Conservation (phyloP, 1,140 invertebrate species). For the Stenopsyche tienmushanensis region DNA sequence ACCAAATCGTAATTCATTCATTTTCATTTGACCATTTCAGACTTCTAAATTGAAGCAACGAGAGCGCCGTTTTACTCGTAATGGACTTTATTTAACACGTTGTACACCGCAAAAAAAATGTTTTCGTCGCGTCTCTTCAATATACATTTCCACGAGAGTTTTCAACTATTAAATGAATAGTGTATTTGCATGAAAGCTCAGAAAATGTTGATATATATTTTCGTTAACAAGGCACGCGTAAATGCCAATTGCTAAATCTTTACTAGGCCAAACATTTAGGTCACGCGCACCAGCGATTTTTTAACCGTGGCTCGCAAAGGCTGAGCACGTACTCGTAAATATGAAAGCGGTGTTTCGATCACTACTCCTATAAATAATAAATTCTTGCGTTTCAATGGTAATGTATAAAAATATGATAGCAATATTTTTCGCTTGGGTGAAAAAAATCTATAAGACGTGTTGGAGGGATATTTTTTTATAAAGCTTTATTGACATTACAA, state of each 20-base stretch:
- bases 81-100: background rate
- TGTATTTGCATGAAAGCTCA: background rate
- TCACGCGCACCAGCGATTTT: conserved; percentile 5
- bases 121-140: no score
- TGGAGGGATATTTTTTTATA: background rate
- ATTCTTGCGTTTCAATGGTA: no score
- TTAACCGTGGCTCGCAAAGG: background rate
- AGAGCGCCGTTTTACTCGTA: background rate
- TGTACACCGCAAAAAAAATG: no score
- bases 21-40: no score
- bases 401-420: background rate
- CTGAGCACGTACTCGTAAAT: background rate
- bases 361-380: background rate
- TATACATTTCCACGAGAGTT: no score
- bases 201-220: background rate
- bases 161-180: background rate
- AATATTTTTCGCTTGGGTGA: background rate
- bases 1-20: no score
- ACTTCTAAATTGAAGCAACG: no score
- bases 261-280: background rate
- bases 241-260: conserved; percentile 1
- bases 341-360: background rate
- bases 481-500: background rate
- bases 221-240: background rate
- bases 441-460: background rate